A percentile compares a stretch with the other conserved stretches of the same genome.
phyloP scores from a whole-genome alignment of 2,888 invertebrate species.

The Drosophila leonis region DNA sequence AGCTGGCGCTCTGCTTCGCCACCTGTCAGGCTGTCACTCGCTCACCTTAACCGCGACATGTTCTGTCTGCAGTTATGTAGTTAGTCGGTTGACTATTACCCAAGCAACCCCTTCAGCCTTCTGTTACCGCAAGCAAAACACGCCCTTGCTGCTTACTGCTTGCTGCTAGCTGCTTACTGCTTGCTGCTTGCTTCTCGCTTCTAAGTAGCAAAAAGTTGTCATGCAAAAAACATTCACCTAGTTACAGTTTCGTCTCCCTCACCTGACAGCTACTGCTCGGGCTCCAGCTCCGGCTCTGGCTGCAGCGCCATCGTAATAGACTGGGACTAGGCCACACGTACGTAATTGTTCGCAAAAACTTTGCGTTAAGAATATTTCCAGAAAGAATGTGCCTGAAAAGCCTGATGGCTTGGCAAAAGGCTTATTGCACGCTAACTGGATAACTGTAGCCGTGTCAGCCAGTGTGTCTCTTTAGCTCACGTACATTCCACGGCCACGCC shows the following conservation, averaged over 20 bases:
- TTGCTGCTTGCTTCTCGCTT: constrained; percentile 1
- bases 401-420: constrained; percentile 56
- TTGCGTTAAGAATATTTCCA: constrained; percentile 71
- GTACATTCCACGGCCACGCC: neutral
- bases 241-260: constrained; percentile 14
- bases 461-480: neutral
- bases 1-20: neutral
- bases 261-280: neutral
- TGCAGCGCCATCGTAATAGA: constrained; percentile 15
- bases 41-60: constrained; percentile 75
- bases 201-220: constrained; percentile 64
- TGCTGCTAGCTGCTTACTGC: neutral
- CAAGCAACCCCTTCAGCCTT: neutral
- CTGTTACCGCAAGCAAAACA: neutral
- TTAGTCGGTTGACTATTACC: constrained; percentile 57
- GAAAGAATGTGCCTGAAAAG: constrained; percentile 65
- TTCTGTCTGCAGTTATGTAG: constrained; percentile 69
- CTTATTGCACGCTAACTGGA: constrained; percentile 45
- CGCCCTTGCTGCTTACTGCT: neutral
- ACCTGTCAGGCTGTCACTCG: constrained; percentile 69
- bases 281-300: neutral
- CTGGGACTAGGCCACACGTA: constrained; percentile 59
- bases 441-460: constrained; percentile 30
- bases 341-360: constrained; percentile 78
- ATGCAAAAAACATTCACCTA: constrained; percentile 56